phyloP scores from a whole-genome alignment of 2,797 vertebrate genomes.

The Brachyrhaphis roseni region DNA sequence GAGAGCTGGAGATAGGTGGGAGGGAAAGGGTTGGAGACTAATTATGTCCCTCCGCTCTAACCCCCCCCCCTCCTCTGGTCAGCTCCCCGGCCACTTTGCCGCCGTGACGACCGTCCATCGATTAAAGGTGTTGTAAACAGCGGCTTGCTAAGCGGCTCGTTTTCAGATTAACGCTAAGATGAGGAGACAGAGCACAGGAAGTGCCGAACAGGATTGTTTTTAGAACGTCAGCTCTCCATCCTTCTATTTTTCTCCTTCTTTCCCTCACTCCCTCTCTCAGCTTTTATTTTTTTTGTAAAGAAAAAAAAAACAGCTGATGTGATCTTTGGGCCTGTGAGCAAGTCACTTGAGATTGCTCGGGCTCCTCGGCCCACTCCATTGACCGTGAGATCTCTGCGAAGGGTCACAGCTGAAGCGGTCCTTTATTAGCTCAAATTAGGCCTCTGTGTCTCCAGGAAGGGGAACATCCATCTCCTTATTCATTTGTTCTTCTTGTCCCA shows the following conservation, averaged over 20 bases:
- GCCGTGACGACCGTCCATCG: conserved; percentile 32
- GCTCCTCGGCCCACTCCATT: conserved; percentile 57
- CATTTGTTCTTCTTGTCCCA: conserved; percentile 68
- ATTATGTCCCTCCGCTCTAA: conserved; percentile 43
- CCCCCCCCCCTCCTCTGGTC: conserved; percentile 3
- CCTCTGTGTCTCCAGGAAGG: conserved; percentile 62
- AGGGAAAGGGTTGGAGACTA: conserved; percentile 44
- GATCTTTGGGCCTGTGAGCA: conserved; percentile 63
- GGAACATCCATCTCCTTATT: conserved; percentile 73
- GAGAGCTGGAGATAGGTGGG: conserved; percentile 37
- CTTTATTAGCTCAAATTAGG: conserved; percentile 78
- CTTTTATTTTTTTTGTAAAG: conserved; percentile 7
- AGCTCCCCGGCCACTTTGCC: conserved; percentile 6
- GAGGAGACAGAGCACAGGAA: conserved; percentile 26
- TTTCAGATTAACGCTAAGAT: conserved; percentile 43
- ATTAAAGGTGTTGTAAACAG: conserved; percentile 48
- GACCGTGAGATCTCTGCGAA: conserved; percentile 58
- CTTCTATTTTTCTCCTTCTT: conserved; percentile 10
- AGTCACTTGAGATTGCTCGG: conserved; percentile 67
- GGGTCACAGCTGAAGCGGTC: conserved; percentile 71
- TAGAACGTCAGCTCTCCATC: conserved; percentile 32
- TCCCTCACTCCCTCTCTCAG: conserved; percentile 24
- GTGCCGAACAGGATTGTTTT: conserved; percentile 25
- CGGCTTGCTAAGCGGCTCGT: conserved; percentile 47
- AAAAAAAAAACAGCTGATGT: conserved; percentile 53